Base-by-base conservation (phyloP, 2,888 invertebrate species). In the Lasioglossum vierecki region DNA sequence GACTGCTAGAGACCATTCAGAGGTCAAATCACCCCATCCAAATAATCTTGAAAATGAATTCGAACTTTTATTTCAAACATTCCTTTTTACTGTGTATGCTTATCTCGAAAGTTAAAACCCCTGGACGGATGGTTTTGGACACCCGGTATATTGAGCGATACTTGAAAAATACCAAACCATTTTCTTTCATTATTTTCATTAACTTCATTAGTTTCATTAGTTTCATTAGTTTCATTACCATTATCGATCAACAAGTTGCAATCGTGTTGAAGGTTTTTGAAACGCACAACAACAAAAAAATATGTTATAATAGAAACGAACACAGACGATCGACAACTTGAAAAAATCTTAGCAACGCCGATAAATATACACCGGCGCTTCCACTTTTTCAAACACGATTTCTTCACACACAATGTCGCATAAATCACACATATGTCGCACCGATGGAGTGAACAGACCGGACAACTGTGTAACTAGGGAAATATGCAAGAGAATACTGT, bases 251-350 rank as follows among this genome's bases (percentile, higher is more conserved):
- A 60, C 8, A 22, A 22, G 41, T 22, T 15, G 6, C 63, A 6
- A 68, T 22, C 66, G 30, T 39, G 4, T 49, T 22, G 22, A 30
- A 68, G 1, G 1, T 41, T 15, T 49, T 39, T 49, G 5, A 18
- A 18, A n/a, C 49, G 53, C 8, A 22, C 2, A 53, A 53, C 22
- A 22, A 53, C n/a, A n/a, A n/a, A n/a, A n/a, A 53, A 22, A 2
- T 53, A 18, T 53, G 2, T 53, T 53, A 53, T 2, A 22, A 22
- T 8, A 22, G 22, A 5, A 8, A 53, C 6, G 11, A 76, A 49
- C 49, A 66, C 35, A 49, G 68, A 66, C 76, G 84, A 84, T 79
- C 85, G 79, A 76, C 73, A 44, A 53, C 35, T 80, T 41, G 39
- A 77, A 41, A 30, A 63, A 30, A 63, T 26, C 49, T 3, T 39